Evolutionary conservation across 2,797 vertebrate species (phyloP).

Genomic region (Perdix hodgsoniae): DNA sequence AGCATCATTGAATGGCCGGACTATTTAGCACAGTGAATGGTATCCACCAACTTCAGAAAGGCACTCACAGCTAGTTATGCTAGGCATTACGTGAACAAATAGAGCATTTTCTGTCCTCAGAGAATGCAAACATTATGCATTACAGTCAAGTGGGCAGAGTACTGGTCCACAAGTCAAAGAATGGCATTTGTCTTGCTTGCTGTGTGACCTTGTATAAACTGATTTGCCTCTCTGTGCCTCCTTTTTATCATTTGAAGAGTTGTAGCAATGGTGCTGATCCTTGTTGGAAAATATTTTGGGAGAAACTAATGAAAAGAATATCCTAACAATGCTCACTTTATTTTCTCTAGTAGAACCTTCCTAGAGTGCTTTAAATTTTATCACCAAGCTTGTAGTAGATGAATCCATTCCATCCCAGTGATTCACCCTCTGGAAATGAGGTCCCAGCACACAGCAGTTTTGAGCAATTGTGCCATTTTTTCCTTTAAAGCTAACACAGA

Average conservation of each 20-base stretch:
- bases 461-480: neutral
- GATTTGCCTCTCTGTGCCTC: neutral
- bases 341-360: neutral
- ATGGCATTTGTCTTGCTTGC: neutral
- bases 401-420: neutral
- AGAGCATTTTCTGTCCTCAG: constrained; percentile 18
- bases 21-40: neutral
- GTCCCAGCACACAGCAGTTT: neutral
- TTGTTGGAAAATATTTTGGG: neutral
- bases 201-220: constrained; percentile 23
- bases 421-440: neutral
- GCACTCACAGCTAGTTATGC: constrained; percentile 11
- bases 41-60: neutral
- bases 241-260: neutral
- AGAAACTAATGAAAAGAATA: neutral
- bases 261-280: neutral
- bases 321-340: neutral
- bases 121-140: constrained; percentile 54
- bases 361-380: neutral
- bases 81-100: constrained; percentile 26
- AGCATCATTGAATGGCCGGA: neutral
- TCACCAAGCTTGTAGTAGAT: neutral
- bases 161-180: neutral
- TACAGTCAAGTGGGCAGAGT: constrained; percentile 33
- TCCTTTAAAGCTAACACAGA: neutral